A percentile compares a stretch with the other conserved stretches of the same genome.
These are phyloP conservation scores for Pelvicachromis taeniatus DNA, from an alignment of 2,113 vertebrate genomes.

Conservation along the genomic window DNA sequence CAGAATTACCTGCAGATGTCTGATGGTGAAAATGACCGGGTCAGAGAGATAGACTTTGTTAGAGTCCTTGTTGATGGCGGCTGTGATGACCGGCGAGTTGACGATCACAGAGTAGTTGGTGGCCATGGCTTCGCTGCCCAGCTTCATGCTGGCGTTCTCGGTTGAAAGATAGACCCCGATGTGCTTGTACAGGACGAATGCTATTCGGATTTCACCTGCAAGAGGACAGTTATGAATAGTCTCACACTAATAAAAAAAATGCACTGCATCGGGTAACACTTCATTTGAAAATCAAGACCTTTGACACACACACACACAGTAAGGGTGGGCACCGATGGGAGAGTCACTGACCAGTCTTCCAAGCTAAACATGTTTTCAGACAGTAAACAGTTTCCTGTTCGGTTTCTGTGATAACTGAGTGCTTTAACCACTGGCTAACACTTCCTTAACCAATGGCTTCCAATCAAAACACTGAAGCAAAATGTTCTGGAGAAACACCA, in stretches of 20 bases:
- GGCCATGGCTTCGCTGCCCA: constrained; percentile 87
- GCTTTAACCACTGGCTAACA: neutral
- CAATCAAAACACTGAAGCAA: neutral
- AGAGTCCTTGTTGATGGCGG: constrained; percentile 97
- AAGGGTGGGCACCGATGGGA: neutral
- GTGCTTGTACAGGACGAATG: constrained; percentile 96
- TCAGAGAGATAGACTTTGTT: constrained; percentile 96
- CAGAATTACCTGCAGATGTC: constrained; percentile 87
- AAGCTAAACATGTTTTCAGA: neutral
- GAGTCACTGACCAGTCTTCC: neutral
- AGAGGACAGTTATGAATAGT: neutral
- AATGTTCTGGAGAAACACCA: no score
- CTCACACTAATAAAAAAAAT: neutral
- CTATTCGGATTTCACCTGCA: constrained; percentile 94
- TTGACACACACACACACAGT: neutral
- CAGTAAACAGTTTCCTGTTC: neutral
- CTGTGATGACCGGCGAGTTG: constrained; percentile 94
- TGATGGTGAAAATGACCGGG: constrained; percentile 93
- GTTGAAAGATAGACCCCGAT: constrained; percentile 93
- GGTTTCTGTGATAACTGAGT: neutral
- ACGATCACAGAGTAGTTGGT: constrained; percentile 96
- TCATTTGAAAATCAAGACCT: neutral
- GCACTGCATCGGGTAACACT: neutral
- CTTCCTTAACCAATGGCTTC: neutral
- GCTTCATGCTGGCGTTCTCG: constrained; percentile 95